These are phyloP conservation scores for Rattus rattus DNA, from an alignment of 2,113 vertebrate species.

Conservation along the genomic window DNA sequence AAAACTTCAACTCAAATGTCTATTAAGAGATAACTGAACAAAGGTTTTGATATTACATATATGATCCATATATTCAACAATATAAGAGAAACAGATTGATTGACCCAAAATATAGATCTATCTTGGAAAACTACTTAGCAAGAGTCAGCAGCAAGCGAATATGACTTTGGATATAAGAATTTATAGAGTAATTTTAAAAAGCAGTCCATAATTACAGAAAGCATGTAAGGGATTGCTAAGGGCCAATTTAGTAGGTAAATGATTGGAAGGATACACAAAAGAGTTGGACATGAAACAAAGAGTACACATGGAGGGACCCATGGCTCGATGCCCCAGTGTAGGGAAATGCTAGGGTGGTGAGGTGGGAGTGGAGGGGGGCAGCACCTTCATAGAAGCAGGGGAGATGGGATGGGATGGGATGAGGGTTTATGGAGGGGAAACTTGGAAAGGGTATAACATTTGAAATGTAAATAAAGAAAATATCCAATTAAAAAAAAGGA, in stretches of 20 bases:
- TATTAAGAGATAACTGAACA: background rate
- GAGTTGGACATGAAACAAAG: too few species aligned
- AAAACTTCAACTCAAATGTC: background rate
- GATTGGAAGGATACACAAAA: background rate
- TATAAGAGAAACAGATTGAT: slow-evolving; percentile 1
- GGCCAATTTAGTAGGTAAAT: background rate
- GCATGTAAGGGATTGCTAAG: background rate
- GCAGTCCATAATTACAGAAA: background rate
- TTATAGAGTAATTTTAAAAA: background rate
- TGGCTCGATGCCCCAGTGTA: too few species aligned
- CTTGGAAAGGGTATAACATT: too few species aligned
- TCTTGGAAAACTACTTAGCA: background rate
- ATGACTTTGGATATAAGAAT: background rate
- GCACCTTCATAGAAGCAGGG: too few species aligned
- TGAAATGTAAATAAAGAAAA: too few species aligned
- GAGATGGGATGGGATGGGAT: too few species aligned
- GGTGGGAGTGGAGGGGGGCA: too few species aligned
- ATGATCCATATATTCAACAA: background rate
- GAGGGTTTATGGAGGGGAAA: too few species aligned
- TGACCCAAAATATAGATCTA: background rate
- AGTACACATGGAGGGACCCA: too few species aligned
- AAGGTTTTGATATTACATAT: background rate
- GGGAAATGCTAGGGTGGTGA: too few species aligned
- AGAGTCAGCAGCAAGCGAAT: background rate
- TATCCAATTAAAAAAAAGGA: background rate